Evolutionary conservation across 2,113 vertebrate genomes (phyloP).

Genomic region (Eurystomus gularis): DNA sequence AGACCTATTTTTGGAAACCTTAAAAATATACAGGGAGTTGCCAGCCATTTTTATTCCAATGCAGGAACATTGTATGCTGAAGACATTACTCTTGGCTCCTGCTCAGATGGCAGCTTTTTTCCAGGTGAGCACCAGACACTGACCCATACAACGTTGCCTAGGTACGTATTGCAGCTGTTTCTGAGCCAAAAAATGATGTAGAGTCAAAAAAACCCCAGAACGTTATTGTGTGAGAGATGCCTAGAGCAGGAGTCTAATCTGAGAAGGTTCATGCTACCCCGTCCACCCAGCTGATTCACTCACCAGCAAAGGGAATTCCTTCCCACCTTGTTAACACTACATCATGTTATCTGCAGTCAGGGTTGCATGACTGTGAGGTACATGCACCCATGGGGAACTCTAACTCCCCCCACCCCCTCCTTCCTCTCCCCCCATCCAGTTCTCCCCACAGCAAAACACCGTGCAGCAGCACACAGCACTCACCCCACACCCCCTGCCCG

Average conservation of each 20-base stretch:
- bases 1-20: slow-evolving; percentile 60
- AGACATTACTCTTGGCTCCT: background rate
- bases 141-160: background rate
- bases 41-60: slow-evolving; percentile 25
- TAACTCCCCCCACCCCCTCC: background rate
- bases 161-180: background rate
- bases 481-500: background rate
- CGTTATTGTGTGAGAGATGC: background rate
- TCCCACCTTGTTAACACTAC: background rate
- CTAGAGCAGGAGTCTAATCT: background rate
- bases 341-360: background rate
- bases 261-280: background rate
- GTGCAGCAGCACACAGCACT: background rate
- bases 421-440: background rate
- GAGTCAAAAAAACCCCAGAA: background rate
- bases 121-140: background rate
- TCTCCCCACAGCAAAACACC: rapidly evolving
- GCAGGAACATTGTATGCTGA: slow-evolving; percentile 7
- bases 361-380: background rate
- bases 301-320: background rate
- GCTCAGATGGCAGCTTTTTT: background rate
- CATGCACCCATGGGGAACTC: background rate
- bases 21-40: slow-evolving; percentile 64
- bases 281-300: background rate
- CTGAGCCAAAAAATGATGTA: background rate